Evolutionary conservation across 2,797 vertebrate genomes (phyloP), one percentile per base, ranked within the genome.

Genomic region (Lithobates pipiens): DNA sequence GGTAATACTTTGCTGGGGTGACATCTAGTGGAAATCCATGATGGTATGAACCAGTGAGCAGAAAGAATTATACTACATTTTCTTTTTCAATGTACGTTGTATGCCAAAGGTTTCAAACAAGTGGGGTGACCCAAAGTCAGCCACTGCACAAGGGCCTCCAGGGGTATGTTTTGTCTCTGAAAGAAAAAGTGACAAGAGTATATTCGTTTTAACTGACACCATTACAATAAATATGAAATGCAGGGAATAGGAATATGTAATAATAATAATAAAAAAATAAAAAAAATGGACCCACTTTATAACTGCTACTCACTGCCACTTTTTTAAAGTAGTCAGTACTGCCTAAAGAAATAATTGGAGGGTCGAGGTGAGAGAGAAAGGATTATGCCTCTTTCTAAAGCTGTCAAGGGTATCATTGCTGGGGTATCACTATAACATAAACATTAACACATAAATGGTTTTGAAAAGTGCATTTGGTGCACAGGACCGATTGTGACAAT

Each of bases 351-450:
- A 72, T 63, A 13, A 27, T 72, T 78, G 21, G 16, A 54, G 78
- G 73, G 70, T 61, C 67, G 29, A 83, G 10, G 74, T 73, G 23
- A 69, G 50, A 73, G 86, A 84, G 71, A 87, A 84, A 87, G 76
- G 81, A 87, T 87, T 79, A 84, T 83, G 86, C 85, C 86, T 84
- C 81, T 87, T 80, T 80, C 44, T 80, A 61, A 71, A 76, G 76
- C 76, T 65, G 73, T 79, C 76, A 75, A 74, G 61, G 50, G 85
- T 87, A 75, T 36, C 42, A 54, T 78, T 78, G 76, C 82, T 78
- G 63, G 61, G 85, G 85, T 87, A 70, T 87, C 81, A 79, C 70
- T 61, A 87, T 76, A 78, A 86, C 71, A 82, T 82, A 67, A 78
- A 77, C 67, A 82, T 77, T 82, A 73, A 25, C 32, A 75, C 34